Conservation (phyloP, 2,113 vertebrate genomes). For the Phyllostomus discolor region DNA sequence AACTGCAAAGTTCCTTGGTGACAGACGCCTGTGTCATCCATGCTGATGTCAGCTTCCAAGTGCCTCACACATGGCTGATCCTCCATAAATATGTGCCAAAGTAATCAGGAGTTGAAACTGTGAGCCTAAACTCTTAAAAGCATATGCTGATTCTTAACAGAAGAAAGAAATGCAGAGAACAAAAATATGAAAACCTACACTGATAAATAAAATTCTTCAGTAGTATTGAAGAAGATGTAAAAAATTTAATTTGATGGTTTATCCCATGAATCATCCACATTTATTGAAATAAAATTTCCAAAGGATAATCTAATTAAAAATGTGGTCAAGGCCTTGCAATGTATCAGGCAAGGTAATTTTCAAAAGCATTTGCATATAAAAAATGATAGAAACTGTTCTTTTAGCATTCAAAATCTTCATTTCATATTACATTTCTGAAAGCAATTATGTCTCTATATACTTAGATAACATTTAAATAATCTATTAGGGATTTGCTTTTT, state of each 20-base stretch:
- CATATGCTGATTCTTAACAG: background rate
- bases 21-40: background rate
- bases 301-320: conserved; percentile 57
- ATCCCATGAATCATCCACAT: conserved; percentile 40
- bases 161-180: background rate
- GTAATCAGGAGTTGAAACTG: background rate
- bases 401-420: conserved; percentile 38
- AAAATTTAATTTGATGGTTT: conserved; percentile 34
- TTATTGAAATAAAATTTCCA: conserved; percentile 49
- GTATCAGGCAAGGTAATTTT: conserved; percentile 56
- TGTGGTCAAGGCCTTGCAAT: conserved; percentile 33
- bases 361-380: conserved; percentile 35
- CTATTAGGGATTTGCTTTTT: conserved; percentile 57
- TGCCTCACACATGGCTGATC: background rate
- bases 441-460: conserved; percentile 56
- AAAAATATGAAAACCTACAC: background rate
- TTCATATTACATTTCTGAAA: conserved; percentile 23
- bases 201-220: background rate
- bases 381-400: conserved; percentile 48
- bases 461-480: conserved; percentile 64
- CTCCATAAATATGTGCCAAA: background rate
- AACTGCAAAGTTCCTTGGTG: background rate
- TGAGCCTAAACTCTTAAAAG: background rate
- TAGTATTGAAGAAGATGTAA: conserved; percentile 3
- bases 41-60: background rate